A percentile compares a stretch with the other conserved stretches of the same genome.
Evolutionary conservation across 2,888 invertebrate species (phyloP).

Genomic region (Heterodera filipjevi): DNA sequence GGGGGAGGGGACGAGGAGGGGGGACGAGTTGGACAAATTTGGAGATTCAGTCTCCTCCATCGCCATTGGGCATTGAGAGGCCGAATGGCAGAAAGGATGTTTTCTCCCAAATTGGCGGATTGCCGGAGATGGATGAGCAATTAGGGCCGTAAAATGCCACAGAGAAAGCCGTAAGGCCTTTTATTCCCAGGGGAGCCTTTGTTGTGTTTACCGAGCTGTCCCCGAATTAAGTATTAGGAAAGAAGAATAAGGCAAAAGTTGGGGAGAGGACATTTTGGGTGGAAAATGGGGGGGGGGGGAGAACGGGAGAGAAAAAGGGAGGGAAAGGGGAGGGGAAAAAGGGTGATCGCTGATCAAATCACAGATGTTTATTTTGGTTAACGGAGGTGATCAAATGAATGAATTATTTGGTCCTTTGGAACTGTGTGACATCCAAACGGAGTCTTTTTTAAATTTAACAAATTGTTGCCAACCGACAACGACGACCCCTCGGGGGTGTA

Average conservation of each 20-base stretch:
- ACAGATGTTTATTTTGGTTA: no score
- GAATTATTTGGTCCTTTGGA: no score
- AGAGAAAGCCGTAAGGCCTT: not conserved
- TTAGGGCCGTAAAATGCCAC: not conserved
- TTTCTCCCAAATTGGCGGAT: not conserved
- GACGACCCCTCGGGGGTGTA: not conserved
- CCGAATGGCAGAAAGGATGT: not conserved
- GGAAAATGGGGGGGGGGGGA: not conserved
- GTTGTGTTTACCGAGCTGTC: not conserved
- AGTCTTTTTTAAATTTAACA: not conserved
- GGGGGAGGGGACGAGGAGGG: not conserved
- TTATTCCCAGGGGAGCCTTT: not conserved
- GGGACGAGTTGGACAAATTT: not conserved
- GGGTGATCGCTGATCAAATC: no score
- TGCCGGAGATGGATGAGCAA: conserved; percentile 1
- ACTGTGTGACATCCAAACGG: not conserved
- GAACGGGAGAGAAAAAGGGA: not conserved
- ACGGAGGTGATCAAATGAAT: no score
- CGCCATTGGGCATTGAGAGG: not conserved
- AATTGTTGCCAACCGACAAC: not conserved
- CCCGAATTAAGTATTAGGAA: not conserved
- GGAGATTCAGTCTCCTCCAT: not conserved
- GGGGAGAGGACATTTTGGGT: not conserved
- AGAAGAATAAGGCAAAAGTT: not conserved
- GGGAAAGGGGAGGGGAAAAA: no score